Percentiles rank a stretch among this genome's conserved stretches.
Conservation (phyloP, 2,797 vertebrate species). For the Hoplostethus mediterraneus region DNA sequence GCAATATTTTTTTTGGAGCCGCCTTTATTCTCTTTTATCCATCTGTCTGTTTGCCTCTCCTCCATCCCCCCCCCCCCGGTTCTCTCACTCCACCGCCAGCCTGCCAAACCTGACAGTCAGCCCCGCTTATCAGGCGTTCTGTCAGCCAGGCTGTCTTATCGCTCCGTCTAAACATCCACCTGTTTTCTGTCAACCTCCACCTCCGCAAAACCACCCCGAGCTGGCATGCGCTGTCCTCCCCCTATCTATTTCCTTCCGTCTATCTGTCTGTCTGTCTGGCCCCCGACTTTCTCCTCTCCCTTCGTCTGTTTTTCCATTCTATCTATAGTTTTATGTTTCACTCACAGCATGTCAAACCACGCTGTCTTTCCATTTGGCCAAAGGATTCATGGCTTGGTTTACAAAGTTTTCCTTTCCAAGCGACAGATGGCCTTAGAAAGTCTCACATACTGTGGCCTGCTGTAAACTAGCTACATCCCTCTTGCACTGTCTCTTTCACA, state of each 20-base stretch:
- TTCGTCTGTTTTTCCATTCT: conserved; percentile 9
- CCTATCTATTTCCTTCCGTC: conserved; percentile 4
- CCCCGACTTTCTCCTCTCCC: conserved; percentile 10
- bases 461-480: conserved; percentile 39
- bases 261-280: conserved; percentile 28
- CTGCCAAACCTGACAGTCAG: conserved; percentile 76
- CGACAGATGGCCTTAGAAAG: conserved; percentile 50
- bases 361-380: conserved; percentile 25
- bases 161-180: conserved; percentile 74
- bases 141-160: conserved; percentile 75
- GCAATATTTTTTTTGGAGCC: conserved; percentile 33
- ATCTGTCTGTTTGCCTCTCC: conserved; percentile 42
- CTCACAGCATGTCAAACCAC: conserved; percentile 37
- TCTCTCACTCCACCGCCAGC: conserved; percentile 46
- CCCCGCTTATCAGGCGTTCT: conserved; percentile 76
- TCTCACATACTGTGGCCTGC: conserved; percentile 41
- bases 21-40: conserved; percentile 49
- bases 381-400: conserved; percentile 10
- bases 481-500: conserved; percentile 43
- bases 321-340: conserved; percentile 19
- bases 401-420: conserved; percentile 36
- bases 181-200: conserved; percentile 77
- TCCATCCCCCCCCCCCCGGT: conserved; percentile 18
- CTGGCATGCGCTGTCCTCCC: conserved; percentile 34
- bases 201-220: conserved; percentile 55